Conservation (phyloP, 1,140 invertebrate species). For the Neodiprion pinetum region DNA sequence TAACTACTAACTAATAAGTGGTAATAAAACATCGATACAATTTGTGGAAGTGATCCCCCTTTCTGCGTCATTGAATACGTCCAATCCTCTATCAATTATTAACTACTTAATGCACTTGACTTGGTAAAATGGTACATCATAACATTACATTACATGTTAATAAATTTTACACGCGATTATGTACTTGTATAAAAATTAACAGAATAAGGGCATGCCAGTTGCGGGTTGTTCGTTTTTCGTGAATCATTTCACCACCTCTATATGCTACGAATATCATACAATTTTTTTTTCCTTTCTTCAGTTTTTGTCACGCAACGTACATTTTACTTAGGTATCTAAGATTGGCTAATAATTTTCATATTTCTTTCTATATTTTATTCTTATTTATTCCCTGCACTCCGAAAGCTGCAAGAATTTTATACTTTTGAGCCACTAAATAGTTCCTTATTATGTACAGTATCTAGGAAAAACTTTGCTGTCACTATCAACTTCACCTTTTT, state of each 20-base stretch:
- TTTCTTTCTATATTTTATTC: neutral
- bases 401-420: too few relatives aligned
- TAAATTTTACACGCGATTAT: neutral
- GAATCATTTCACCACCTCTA: neutral
- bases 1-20: neutral
- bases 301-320: neutral
- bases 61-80: constrained; percentile 1
- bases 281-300: neutral
- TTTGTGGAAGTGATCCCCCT: neutral
- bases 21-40: neutral
- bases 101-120: constrained; percentile 17
- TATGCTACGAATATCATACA: constrained; percentile 2
- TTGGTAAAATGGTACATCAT: constrained; percentile 16
- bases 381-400: too few relatives aligned
- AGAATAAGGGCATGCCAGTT: neutral
- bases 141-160: neutral
- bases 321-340: neutral
- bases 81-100: constrained; percentile 10
- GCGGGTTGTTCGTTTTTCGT: neutral
- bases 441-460: too few relatives aligned
- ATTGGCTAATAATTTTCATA: neutral
- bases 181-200: neutral
- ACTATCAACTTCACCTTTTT: too few relatives aligned
- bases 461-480: too few relatives aligned
- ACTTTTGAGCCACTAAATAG: too few relatives aligned